Evolutionary conservation across 64 coral and sea anemone species (phyloP), one percentile per base, ranked within the genome.

Genomic region (Pachyseris speciosa): DNA sequence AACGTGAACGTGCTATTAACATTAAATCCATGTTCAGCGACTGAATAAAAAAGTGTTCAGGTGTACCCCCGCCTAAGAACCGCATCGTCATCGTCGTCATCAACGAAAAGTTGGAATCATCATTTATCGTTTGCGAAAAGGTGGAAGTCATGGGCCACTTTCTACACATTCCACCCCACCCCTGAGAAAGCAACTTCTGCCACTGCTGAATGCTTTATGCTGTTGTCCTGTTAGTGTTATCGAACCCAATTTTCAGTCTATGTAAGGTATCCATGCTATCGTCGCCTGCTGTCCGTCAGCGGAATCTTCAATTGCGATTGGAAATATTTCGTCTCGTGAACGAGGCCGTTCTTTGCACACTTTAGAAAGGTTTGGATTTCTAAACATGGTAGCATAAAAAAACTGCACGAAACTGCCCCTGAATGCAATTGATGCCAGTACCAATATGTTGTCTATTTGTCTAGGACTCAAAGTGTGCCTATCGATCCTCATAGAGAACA

Each of bases 331-430:
- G 9, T 52, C 65, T 53, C 22, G 38, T 50, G 57, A 8, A 43
- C 20, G 36, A 60, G 7, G 0, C 2, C 60, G 57, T 38, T 55
- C 42, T 22, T 83, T 30, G 12, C 92, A 90, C 64, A 94, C 92
- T 55, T 9, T 83, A 3, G 92, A 87, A 66, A 94, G 69, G 13
- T 75, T 36, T 67, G 83, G 78, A 26, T 80, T 87, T 75, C 89
- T 87, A 53, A 94, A 94, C 26, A 94, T 45, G 30, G 83, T 83
- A 37, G 92, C 92, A 89, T 84, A 94, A 50, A 73, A 94, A 90
- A 94, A 94, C 71, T 94, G 89, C 29, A 94, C 92, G 44, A 94
- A 94, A 68, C 92, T 94, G 24, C 92, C 87, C 51, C 92, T 66
- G 63, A 63, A 84, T 17, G 92, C 92, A 67, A 78, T 81, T 47